Base-by-base conservation (phyloP, 2,113 vertebrate genomes). In the Solea senegalensis region DNA sequence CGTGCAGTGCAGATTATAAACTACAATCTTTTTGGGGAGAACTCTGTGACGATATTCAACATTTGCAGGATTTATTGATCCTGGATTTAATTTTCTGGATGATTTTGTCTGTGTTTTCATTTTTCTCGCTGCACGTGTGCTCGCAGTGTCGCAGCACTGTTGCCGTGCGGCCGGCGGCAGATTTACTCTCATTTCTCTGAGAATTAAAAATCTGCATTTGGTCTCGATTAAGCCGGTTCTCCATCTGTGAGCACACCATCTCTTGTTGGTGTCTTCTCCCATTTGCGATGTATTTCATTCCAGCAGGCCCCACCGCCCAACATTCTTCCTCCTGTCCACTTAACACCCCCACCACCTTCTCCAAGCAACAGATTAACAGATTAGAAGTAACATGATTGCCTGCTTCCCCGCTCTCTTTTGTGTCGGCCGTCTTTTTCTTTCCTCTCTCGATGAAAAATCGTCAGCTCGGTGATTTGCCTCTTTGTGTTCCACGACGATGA, bases 201-300 rank as follows among this genome's bases (percentile, higher is more conserved):
- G 65, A 80, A 78, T 80, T 80, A 79, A 48, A 89, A 87, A 84
- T 72, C 84, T 80, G 84, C 72, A 86, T 86, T 89, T 86, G 84
- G 86, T 89, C 88, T 88, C 84, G 88, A 91, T 90, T 88, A 90
- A 86, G 76, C 84, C 61, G 83, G 68, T 56, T 83, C 80, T 90
- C 86, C 77, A 74, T 84, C 83, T 86, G 87, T 72, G 28, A 88
- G 83, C 78, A 44, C 74, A 34, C 78, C 8, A 81, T 89, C 85
- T 87, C 88, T 81, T 83, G 84, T 86, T 78, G 78, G 82, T 85
- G 88, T 88, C 84, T 86, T 86, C 86, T 81, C 82, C 86, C 81
- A 89, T 90, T 89, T 88, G 86, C 62, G 45, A 64, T 80, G 78
- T 63, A 72, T 85, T 85, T 88, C 68, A 74, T 88, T 87, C 74